Conservation (phyloP, 1,140 invertebrate genomes). For the Caenorhabditis brenneri region DNA sequence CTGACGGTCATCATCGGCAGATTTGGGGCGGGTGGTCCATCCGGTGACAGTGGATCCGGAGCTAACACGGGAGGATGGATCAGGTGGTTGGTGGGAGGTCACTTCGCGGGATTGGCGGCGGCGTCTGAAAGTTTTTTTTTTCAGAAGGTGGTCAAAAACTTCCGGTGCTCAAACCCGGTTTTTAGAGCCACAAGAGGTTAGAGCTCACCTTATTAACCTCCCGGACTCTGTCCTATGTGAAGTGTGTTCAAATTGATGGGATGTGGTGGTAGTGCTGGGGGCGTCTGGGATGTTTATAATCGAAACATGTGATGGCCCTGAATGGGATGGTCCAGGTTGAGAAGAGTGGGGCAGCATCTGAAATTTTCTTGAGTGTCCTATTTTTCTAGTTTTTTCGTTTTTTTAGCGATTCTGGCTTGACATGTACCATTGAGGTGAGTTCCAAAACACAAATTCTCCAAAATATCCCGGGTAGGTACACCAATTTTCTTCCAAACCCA, state of each 20-base stretch:
- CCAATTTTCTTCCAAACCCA: too few species aligned
- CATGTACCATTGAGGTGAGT: too few species aligned
- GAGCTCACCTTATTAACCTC: neutral
- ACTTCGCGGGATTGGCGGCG: neutral
- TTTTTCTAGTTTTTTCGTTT: too few species aligned
- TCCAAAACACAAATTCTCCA: too few species aligned
- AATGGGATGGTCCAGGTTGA: neutral
- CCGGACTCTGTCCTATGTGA: neutral
- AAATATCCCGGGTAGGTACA: too few species aligned
- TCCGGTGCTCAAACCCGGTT: neutral
- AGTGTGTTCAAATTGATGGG: neutral
- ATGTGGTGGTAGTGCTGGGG: neutral
- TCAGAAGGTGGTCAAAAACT: neutral
- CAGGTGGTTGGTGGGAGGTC: neutral
- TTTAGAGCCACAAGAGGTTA: neutral
- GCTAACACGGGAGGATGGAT: neutral
- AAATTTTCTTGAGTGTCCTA: too few species aligned
- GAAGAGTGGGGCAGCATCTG: neutral
- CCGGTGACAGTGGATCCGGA: conserved; percentile 5
- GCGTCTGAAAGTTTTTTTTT: neutral
- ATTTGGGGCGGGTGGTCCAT: neutral
- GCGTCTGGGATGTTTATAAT: neutral
- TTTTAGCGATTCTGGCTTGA: too few species aligned
- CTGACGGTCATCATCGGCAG: neutral
- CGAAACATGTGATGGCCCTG: neutral